Base-by-base conservation (phyloP, 2,888 invertebrate species). In the Euproctis similis region DNA sequence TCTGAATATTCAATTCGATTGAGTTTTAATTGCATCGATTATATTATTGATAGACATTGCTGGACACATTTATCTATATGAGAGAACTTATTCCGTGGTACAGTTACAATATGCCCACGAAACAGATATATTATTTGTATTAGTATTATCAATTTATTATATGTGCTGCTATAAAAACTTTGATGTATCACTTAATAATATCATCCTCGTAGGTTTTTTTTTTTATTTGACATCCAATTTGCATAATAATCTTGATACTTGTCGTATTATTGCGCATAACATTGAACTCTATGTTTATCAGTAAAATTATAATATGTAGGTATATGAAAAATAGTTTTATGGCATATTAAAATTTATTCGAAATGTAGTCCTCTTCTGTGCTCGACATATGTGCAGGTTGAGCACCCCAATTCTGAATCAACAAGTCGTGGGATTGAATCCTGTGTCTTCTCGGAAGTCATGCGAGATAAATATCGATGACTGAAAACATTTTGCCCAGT, bases 141-240 rank as follows among this genome's bases (percentile, higher is more conserved):
- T n/a, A n/a, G n/a, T n/a, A n/a, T n/a, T n/a, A n/a, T n/a, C 53
- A 60, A 59, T 60, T 60, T 42, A 50, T 61, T 57, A 41, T 40
- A 37, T 6, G 6, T 3, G 6, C 21, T 46, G 56, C 49, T 60
- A 68, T 70, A 76, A 77, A 77, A 75, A 74, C 64, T 52, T 65
- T 74, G 77, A 81, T 77, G 61, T 65, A 80, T 81, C 59, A 57
- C 61, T 42, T 14, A 8, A 52, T 49, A 48, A 56, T 53, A 56
- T 64, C 59, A 4, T 14, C 59, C 59, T 47, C 57, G 57, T 56
- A 60, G 67, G 62, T n/a, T n/a, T n/a, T n/a, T n/a, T n/a, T n/a
- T n/a, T n/a, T n/a, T 69, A 60, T 51, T 67, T 64, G 70, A 71
- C 66, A 59, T 65, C 55, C 43, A 42, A 57, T 54, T 40, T 46